Conservation (phyloP, 2,888 invertebrate genomes). For the Apamea crenata region DNA sequence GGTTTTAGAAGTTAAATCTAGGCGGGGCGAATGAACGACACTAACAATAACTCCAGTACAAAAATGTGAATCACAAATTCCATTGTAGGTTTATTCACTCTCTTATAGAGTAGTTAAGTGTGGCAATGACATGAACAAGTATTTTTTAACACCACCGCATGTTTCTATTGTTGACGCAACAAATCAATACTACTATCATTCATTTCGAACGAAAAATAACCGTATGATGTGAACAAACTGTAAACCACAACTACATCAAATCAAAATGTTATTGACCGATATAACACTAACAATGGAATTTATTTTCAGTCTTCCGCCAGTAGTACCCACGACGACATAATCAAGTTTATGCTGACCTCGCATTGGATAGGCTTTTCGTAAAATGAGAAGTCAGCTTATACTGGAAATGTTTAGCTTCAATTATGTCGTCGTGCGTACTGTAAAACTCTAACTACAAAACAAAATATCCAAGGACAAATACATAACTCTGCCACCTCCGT, state of each 20-base stretch:
- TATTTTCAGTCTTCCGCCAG: not conserved
- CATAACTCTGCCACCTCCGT: slow-evolving; percentile 33
- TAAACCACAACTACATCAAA: slow-evolving; percentile 10
- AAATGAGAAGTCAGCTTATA: not conserved
- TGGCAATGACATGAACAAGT: not conserved
- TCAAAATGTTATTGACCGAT: slow-evolving; percentile 46
- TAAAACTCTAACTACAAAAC: slow-evolving; percentile 22
- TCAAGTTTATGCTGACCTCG: not conserved
- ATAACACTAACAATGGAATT: slow-evolving; percentile 37
- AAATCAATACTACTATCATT: slow-evolving; percentile 7
- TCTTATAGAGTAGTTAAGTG: not conserved
- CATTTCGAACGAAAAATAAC: slow-evolving; percentile 2
- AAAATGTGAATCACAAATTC: slow-evolving; percentile 40
- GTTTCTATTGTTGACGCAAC: not conserved
- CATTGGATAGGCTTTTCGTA: not conserved
- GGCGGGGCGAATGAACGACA: slow-evolving; percentile 15
- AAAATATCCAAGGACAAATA: slow-evolving; percentile 40
- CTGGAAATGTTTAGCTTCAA: not conserved
- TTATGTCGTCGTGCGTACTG: not conserved
- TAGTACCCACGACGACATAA: not conserved
- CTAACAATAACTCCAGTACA: slow-evolving; percentile 6
- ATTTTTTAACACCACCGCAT: slow-evolving; percentile 17
- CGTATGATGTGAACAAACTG: slow-evolving; percentile 10
- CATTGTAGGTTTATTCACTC: not conserved
- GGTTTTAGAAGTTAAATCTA: slow-evolving; percentile 4